phyloP scores from a whole-genome alignment of 2,888 invertebrate genomes.

The Merodon equestris region DNA sequence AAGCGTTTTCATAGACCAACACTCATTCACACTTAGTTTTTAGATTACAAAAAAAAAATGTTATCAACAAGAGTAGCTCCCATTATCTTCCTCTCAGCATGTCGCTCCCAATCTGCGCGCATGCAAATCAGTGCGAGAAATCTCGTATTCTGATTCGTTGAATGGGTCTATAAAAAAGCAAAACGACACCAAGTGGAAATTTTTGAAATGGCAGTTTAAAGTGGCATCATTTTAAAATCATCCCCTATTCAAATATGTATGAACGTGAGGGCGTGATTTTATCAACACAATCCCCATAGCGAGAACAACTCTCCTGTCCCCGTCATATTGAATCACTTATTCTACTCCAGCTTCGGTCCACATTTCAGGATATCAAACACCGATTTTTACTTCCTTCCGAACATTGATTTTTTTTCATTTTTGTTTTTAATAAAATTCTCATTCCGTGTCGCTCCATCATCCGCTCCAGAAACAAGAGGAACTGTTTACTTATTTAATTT shows the following conservation, averaged over 20 bases:
- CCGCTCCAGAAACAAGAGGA: slow-evolving; percentile 35
- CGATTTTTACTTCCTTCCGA: too few species aligned
- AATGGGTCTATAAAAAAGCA: not conserved
- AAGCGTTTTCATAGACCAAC: too few species aligned
- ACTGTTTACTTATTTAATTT: slow-evolving; percentile 52
- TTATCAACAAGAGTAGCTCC: too few species aligned
- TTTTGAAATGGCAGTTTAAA: slow-evolving; percentile 26
- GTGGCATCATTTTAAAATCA: not conserved
- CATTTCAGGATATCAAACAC: slow-evolving; percentile 18
- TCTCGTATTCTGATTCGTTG: slow-evolving; percentile 42
- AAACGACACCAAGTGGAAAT: slow-evolving; percentile 22
- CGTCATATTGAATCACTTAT: too few species aligned
- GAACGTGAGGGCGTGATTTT: slow-evolving; percentile 17
- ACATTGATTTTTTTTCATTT: slow-evolving; percentile 16
- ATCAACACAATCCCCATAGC: not conserved
- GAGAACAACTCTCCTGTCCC: not conserved
- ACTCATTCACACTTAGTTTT: too few species aligned
- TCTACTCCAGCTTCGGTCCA: slow-evolving; percentile 1
- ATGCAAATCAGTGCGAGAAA: slow-evolving; percentile 48
- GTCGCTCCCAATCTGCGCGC: slow-evolving; percentile 31
- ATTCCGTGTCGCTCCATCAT: not conserved
- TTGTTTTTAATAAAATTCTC: not conserved
- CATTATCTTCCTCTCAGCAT: not conserved
- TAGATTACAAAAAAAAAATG: too few species aligned
- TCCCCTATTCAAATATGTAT: slow-evolving; percentile 11